These are phyloP conservation scores for Gymnoscopelus microlampas DNA, from an alignment of 2,797 vertebrate genomes.

Conservation along the genomic window DNA sequence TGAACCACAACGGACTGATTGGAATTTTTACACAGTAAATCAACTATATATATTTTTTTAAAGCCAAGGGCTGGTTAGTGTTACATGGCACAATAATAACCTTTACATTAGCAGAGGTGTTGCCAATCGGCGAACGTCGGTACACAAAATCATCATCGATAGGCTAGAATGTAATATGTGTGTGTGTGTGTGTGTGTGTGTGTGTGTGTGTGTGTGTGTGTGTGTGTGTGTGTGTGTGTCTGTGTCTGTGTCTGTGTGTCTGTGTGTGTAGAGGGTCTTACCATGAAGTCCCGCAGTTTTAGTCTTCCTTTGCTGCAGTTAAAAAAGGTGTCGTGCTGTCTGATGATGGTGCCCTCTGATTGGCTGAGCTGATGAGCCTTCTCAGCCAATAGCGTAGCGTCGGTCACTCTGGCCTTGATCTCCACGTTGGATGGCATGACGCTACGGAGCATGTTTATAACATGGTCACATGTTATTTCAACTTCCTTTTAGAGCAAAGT, in stretches of 20 bases:
- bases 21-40: too few relatives aligned
- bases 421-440: constrained; percentile 84
- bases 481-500: neutral
- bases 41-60: too few relatives aligned
- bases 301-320: constrained; percentile 74
- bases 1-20: too few relatives aligned
- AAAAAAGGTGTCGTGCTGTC: constrained; percentile 83
- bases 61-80: too few relatives aligned
- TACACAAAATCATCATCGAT: too few relatives aligned
- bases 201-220: constrained; percentile 3
- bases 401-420: constrained; percentile 78
- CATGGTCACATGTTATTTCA: neutral
- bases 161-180: neutral
- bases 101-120: too few relatives aligned
- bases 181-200: neutral
- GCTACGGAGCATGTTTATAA: constrained; percentile 49
- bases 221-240: neutral
- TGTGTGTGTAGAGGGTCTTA: constrained; percentile 19
- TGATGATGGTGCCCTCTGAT: constrained; percentile 76
- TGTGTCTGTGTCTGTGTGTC: neutral
- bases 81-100: too few relatives aligned
- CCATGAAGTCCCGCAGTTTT: constrained; percentile 81
- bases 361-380: constrained; percentile 74
- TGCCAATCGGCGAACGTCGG: too few relatives aligned
- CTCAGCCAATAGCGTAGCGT: constrained; percentile 35